Percentiles rank a stretch among this genome's conserved stretches.
phyloP scores from a whole-genome alignment of 2,113 vertebrate genomes.

The Leptocoma aspasia region DNA sequence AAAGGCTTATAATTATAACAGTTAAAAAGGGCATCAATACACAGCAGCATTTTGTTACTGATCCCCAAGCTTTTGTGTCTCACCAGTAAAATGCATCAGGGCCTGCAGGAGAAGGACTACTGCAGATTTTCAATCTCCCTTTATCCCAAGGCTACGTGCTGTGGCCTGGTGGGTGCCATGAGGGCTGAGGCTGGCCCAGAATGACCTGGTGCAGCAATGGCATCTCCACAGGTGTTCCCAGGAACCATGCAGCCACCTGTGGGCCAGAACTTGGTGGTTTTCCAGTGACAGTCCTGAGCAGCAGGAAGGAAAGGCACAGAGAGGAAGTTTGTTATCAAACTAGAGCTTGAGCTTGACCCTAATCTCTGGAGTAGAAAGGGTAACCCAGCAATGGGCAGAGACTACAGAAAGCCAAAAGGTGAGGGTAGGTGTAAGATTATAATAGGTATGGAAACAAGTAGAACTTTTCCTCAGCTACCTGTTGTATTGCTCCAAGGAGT shows the following conservation, averaged over 20 bases:
- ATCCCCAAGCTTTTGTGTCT: background rate
- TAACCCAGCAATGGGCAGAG: background rate
- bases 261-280: background rate
- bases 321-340: background rate
- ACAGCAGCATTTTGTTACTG: fast-evolving
- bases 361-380: background rate
- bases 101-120: background rate
- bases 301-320: background rate
- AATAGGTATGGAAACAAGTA: background rate
- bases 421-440: background rate
- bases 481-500: background rate
- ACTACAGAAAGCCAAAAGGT: background rate
- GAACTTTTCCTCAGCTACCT: background rate
- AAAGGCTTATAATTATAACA: background rate
- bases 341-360: background rate
- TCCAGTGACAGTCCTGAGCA: background rate
- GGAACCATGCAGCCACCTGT: background rate
- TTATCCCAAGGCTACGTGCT: background rate
- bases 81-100: background rate
- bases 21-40: background rate
- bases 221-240: background rate
- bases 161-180: fast-evolving
- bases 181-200: background rate
- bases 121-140: background rate
- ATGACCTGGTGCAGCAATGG: background rate